Conservation (phyloP, 2,888 invertebrate species). For the Ellobium chinense region DNA sequence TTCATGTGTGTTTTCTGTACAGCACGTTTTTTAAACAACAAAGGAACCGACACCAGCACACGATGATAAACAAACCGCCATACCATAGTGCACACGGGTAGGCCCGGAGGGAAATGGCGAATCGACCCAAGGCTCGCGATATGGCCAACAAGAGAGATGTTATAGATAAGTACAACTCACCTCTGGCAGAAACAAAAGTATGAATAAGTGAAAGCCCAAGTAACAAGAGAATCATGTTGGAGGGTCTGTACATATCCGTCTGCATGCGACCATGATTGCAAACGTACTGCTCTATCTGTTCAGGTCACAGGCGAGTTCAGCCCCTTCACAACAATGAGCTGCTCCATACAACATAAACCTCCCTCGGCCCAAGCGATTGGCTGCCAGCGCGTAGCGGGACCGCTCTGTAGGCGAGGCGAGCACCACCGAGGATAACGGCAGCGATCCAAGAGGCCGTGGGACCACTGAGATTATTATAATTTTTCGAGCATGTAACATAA, state of each 20-base stretch:
- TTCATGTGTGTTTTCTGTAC: neutral
- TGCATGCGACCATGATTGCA: slow-evolving; percentile 40
- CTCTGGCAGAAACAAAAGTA: slow-evolving; percentile 9
- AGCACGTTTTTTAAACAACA: slow-evolving; percentile 6
- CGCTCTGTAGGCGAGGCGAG: slow-evolving; percentile 1
- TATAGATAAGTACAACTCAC: slow-evolving; percentile 11
- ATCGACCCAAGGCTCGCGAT: neutral
- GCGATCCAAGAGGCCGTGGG: slow-evolving; percentile 1
- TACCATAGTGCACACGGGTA: slow-evolving; percentile 8
- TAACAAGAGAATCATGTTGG: slow-evolving; percentile 35
- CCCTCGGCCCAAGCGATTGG: slow-evolving; percentile 7
- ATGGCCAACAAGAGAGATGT: neutral
- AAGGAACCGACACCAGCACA: slow-evolving; percentile 3
- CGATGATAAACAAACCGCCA: slow-evolving; percentile 32
- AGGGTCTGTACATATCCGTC: slow-evolving; percentile 25
- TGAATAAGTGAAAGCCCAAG: neutral
- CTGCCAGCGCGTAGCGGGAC: neutral
- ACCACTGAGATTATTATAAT: neutral
- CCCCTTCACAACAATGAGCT: slow-evolving; percentile 28
- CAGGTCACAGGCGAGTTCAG: slow-evolving; percentile 15
- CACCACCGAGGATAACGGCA: neutral
- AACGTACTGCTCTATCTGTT: neutral
- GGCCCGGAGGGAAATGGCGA: neutral
- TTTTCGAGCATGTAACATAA: neutral
- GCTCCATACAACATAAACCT: neutral